Percentiles rank a stretch among this genome's conserved stretches.
phyloP scores from a whole-genome alignment of 2,113 vertebrate genomes.

The Montifringilla adamsi region DNA sequence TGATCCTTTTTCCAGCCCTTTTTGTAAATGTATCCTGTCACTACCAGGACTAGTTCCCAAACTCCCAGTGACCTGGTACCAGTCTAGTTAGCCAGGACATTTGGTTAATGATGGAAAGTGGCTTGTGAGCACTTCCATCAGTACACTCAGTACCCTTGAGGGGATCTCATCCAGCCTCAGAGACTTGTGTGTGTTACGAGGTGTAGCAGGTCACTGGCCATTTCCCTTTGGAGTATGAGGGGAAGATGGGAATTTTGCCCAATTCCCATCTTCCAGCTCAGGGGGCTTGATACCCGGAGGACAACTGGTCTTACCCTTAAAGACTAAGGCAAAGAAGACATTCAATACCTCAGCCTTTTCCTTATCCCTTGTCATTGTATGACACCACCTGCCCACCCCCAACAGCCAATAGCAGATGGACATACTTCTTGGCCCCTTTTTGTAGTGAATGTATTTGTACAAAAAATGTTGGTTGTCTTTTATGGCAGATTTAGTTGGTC shows the following conservation, averaged over 20 bases:
- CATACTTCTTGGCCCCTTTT: neutral
- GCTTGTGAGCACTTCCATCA: neutral
- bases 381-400: neutral
- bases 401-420: neutral
- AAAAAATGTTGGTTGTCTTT: neutral
- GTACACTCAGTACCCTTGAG: neutral
- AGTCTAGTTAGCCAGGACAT: accelerated
- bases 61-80: neutral
- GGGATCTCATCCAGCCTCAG: neutral
- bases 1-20: neutral
- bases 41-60: neutral
- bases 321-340: neutral
- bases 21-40: neutral
- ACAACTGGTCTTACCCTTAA: neutral
- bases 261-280: neutral
- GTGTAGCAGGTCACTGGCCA: neutral
- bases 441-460: neutral
- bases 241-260: neutral
- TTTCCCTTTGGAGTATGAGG: neutral
- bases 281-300: too few relatives aligned
- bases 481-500: neutral
- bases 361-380: neutral
- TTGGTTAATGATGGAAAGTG: neutral
- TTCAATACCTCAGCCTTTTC: neutral
- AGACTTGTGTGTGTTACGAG: accelerated